Evolutionary conservation across 1,140 invertebrate species (phyloP), one percentile per base, ranked within the genome.

Genomic region (Drosophila erecta): DNA sequence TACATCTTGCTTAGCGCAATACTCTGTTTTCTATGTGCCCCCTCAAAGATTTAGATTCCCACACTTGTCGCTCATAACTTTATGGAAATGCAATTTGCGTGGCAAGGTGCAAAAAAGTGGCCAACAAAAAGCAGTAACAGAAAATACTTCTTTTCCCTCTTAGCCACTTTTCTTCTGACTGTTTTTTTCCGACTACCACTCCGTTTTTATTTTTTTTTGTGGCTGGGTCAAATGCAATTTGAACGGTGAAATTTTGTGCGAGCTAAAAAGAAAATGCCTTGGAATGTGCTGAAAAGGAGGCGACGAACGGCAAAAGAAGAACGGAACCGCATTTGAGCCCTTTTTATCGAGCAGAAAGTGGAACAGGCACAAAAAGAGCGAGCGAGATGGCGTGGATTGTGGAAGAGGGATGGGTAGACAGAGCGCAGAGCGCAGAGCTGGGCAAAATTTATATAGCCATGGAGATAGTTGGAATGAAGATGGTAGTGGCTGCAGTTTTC

Each of bases 21-120:
- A 70, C 64, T 67, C 60, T 43, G 51, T 17, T 47, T 49, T 65
- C 46, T 37, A 67, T 55, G 30, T 44, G 59, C 40, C 24, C 50
- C 27, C 24, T 51, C 35, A 41, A 67, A 75, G 84, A 86, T 76
- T 87, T 65, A 85, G 66, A 87, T 86, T 87, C 76, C 71, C 83
- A 83, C 83, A 89, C 83, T 87, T 87, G 84, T 89, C 83, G 79
- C 76, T 87, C 83, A 87, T 87, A 87, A 87, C 83, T 87, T 87
- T 59, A 87, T 72, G 54, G 85, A 71, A 70, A 79, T 72, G 79
- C 72, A 61, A 77, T 86, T 86, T 69, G 64, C 53, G 75, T 64
- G 64, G 62, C 76, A 76, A 86, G 83, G 83, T 87, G 70, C 50
- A 70, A 74, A 86, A 87, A 67, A 61, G 47, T 69, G 58, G 71